A percentile compares a stretch with the other conserved stretches of the same genome.
These are phyloP conservation scores for Caranx melampygus DNA, from an alignment of 2,113 vertebrate genomes.

Conservation along the genomic window DNA sequence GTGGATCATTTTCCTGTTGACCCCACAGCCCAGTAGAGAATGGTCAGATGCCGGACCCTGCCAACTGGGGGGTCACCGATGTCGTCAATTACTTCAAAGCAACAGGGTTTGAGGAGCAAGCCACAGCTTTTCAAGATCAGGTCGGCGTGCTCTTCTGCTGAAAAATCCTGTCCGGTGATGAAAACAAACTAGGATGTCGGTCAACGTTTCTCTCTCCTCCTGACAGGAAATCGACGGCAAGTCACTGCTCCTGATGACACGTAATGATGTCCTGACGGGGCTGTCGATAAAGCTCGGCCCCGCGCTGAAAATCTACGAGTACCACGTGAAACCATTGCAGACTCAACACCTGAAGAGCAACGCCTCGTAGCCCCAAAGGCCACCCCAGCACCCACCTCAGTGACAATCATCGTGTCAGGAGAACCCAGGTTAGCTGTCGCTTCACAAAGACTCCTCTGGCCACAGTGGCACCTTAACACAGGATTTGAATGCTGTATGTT, in stretches of 20 bases:
- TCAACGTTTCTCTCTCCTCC: constrained; percentile 52
- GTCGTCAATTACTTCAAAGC: constrained; percentile 98
- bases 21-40: constrained; percentile 86
- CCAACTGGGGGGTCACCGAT: constrained; percentile 94
- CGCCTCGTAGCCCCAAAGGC: constrained; percentile 85
- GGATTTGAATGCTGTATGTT: constrained; percentile 72
- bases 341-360: constrained; percentile 96
- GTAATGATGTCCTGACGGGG: constrained; percentile 97
- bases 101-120: constrained; percentile 97
- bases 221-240: constrained; percentile 98
- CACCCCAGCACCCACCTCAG: constrained; percentile 49
- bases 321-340: constrained; percentile 97
- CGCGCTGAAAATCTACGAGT: constrained; percentile 99
- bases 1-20: constrained; percentile 6
- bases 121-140: constrained; percentile 96
- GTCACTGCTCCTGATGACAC: constrained; percentile 98
- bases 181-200: neutral
- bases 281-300: constrained; percentile 98
- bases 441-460: constrained; percentile 65
- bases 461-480: constrained; percentile 69
- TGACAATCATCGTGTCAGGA: constrained; percentile 82
- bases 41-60: constrained; percentile 92
- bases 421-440: constrained; percentile 72
- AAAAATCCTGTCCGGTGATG: neutral
- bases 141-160: constrained; percentile 76